Conservation (phyloP, 2,113 vertebrate genomes). For the Epinephelus fuscoguttatus region DNA sequence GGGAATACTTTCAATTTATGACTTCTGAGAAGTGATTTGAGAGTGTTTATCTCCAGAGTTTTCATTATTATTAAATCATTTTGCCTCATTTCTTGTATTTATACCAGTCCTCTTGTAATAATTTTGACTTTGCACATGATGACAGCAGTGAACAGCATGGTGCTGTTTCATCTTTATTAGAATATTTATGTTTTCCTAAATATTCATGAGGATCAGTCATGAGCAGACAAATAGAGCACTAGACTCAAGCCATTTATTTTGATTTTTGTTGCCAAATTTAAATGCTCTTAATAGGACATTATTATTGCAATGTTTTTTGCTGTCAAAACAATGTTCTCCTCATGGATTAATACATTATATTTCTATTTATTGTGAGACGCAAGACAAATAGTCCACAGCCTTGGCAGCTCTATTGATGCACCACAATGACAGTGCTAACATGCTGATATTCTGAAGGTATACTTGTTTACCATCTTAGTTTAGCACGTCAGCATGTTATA, state of each 20-base stretch:
- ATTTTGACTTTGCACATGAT: not conserved
- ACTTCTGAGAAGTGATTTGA: constrained; percentile 29
- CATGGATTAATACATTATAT: not conserved
- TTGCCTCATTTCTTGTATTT: not conserved
- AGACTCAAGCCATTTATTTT: not conserved
- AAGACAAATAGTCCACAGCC: not conserved
- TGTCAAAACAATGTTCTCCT: not conserved
- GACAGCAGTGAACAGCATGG: not conserved
- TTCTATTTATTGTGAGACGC: not conserved
- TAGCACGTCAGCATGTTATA: no score
- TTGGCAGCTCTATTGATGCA: not conserved
- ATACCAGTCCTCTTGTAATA: not conserved
- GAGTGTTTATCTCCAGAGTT: not conserved
- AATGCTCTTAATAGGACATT: not conserved
- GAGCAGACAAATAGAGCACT: not conserved
- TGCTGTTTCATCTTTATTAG: not conserved
- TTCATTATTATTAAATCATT: constrained; percentile 8
- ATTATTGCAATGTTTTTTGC: no score
- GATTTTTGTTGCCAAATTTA: not conserved
- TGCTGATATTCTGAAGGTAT: not conserved
- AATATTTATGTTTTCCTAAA: not conserved
- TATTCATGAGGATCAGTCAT: not conserved
- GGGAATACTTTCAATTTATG: constrained; percentile 29
- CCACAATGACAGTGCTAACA: not conserved
- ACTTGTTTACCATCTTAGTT: not conserved